Conservation (phyloP, 1,140 invertebrate species). For the Heterodera schachtii region DNA sequence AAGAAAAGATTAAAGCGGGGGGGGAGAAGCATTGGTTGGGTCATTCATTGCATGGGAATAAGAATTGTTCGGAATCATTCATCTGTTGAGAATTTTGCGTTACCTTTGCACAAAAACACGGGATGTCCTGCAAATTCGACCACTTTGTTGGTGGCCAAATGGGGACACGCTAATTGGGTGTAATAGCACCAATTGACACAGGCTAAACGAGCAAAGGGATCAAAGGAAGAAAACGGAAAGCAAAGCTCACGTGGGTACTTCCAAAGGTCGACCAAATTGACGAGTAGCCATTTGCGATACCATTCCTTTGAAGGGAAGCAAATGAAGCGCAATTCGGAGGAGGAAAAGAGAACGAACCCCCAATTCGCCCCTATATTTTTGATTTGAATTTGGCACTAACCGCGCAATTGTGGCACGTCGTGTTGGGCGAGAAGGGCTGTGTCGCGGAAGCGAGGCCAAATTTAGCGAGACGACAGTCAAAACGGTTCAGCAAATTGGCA, state of each 20-base stretch:
- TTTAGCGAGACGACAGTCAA: slow-evolving; percentile 60
- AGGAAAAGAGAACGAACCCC: too few species aligned
- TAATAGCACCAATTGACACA: slow-evolving; percentile 66
- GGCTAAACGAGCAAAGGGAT: slow-evolving; percentile 14
- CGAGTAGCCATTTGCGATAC: slow-evolving; percentile 65
- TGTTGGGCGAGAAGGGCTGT: slow-evolving; percentile 65
- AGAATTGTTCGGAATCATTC: too few species aligned
- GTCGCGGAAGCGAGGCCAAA: slow-evolving; percentile 52
- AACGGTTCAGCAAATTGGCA: slow-evolving; percentile 49
- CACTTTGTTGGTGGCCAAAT: slow-evolving; percentile 58
- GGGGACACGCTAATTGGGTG: slow-evolving; percentile 63
- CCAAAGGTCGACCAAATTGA: slow-evolving; percentile 60
- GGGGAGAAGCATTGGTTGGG: too few species aligned
- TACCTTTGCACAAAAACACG: slow-evolving; percentile 61
- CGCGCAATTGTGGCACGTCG: slow-evolving; percentile 61
- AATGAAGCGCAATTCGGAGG: background rate
- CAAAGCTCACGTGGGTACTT: slow-evolving; percentile 36
- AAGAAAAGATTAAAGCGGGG: too few species aligned
- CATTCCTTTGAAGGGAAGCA: slow-evolving; percentile 49
- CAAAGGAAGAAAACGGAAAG: background rate
- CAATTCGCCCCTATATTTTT: background rate
- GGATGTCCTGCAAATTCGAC: slow-evolving; percentile 64
- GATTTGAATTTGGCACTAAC: slow-evolving; percentile 33
- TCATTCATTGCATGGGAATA: too few species aligned
- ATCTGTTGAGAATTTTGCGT: background rate